phyloP scores from a whole-genome alignment of 2,888 invertebrate species.

The Azorinus chamasolen region DNA sequence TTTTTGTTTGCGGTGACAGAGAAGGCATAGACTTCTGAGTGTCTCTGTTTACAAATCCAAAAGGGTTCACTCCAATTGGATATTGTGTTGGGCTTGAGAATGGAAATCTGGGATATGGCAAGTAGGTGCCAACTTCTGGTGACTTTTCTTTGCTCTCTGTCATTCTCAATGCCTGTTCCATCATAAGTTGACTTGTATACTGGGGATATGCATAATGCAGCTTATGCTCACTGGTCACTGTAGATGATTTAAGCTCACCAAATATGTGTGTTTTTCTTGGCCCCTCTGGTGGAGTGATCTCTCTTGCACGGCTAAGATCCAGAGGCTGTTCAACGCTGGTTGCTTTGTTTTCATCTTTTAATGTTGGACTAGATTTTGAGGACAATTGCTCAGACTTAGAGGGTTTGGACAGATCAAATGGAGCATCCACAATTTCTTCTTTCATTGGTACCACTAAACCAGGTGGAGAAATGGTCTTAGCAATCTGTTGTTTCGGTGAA shows the following conservation, averaged over 20 bases:
- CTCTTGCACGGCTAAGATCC: slow-evolving; percentile 93
- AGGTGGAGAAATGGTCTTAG: slow-evolving; percentile 26
- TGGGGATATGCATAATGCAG: slow-evolving; percentile 91
- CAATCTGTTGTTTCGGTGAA: slow-evolving; percentile 35
- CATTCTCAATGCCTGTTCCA: slow-evolving; percentile 76
- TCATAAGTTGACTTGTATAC: slow-evolving; percentile 69
- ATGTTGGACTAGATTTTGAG: slow-evolving; percentile 39
- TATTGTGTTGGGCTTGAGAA: slow-evolving; percentile 72
- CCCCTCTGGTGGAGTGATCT: slow-evolving; percentile 77
- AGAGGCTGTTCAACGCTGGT: slow-evolving; percentile 88
- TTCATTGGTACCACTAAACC: slow-evolving; percentile 26
- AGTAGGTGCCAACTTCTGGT: slow-evolving; percentile 73
- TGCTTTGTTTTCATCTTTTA: slow-evolving; percentile 88
- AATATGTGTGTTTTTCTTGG: slow-evolving; percentile 83
- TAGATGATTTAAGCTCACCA: slow-evolving; percentile 71
- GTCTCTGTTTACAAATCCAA: slow-evolving; percentile 74
- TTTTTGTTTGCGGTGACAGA: slow-evolving; percentile 55
- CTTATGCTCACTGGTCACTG: slow-evolving; percentile 85
- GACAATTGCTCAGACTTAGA: slow-evolving; percentile 41
- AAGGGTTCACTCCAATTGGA: slow-evolving; percentile 70
- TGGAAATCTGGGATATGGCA: slow-evolving; percentile 78
- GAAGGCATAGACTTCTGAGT: slow-evolving; percentile 67
- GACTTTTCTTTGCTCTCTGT: slow-evolving; percentile 80
- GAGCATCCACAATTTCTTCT: slow-evolving; percentile 51
- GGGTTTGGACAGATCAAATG: slow-evolving; percentile 76